Evolutionary conservation across 2,797 vertebrate genomes (phyloP).

Genomic region (Phoebastria nigripes): DNA sequence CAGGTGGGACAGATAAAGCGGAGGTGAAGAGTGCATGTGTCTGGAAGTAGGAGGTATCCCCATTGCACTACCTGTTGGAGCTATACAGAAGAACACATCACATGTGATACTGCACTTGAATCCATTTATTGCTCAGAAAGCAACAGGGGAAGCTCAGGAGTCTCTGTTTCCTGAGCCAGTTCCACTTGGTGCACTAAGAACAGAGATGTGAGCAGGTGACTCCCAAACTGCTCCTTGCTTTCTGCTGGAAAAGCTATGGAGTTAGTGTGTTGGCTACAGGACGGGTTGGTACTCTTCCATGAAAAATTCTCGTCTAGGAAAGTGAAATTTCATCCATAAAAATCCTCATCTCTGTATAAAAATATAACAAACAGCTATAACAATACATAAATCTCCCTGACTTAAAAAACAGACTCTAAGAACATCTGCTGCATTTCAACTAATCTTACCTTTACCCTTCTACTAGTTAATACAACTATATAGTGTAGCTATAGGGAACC

Average conservation of each 20-base stretch:
- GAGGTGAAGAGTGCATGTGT: not conserved
- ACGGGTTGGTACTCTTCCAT: not conserved
- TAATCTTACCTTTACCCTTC: not conserved
- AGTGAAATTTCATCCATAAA: not conserved
- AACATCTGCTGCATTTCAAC: not conserved
- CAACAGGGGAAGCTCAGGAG: not conserved
- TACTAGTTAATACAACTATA: not conserved
- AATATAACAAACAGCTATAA: not conserved
- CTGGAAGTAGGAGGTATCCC: not conserved
- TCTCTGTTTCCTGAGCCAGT: not conserved
- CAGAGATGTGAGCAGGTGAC: not conserved
- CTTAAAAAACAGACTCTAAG: not conserved
- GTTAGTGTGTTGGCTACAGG: not conserved
- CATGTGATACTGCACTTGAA: not conserved
- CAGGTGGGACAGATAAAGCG: not conserved
- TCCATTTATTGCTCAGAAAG: not conserved
- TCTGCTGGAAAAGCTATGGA: not conserved
- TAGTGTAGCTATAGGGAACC: not conserved
- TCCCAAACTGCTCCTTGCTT: not conserved
- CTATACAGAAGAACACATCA: not conserved
- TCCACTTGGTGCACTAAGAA: not conserved
- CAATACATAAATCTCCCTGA: not conserved
- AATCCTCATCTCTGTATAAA: not conserved
- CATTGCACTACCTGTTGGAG: not conserved
- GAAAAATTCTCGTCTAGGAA: not conserved